Percentiles rank a stretch among this genome's conserved stretches.
These are phyloP conservation scores for Struthio camelus DNA, from an alignment of 2,113 vertebrate genomes.

Conservation along the genomic window DNA sequence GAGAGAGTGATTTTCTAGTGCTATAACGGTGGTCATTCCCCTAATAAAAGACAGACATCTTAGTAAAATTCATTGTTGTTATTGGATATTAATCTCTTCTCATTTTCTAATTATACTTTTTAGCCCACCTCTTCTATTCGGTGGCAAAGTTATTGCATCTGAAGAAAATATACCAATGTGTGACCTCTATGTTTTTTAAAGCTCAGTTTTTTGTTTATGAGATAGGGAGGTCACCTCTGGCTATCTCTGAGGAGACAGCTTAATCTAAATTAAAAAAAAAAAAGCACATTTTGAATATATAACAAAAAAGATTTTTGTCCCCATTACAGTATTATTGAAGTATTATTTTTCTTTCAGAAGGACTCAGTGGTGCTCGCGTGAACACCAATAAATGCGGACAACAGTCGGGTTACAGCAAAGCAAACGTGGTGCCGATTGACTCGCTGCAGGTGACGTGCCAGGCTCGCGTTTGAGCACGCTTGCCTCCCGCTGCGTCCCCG, in stretches of 20 bases:
- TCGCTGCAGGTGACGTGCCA: background rate
- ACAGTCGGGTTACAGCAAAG: fast-evolving
- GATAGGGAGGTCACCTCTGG: background rate
- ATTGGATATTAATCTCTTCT: background rate
- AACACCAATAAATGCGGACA: background rate
- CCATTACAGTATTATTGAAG: background rate
- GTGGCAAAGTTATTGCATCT: background rate
- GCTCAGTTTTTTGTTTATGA: background rate
- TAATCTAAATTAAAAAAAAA: no score
- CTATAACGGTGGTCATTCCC: background rate
- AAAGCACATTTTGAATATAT: background rate
- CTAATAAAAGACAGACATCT: background rate
- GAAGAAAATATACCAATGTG: background rate
- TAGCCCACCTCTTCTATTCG: background rate
- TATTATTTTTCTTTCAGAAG: background rate
- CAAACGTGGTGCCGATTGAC: no score
- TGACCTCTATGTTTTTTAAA: background rate
- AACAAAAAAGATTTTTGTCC: background rate
- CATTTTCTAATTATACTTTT: background rate
- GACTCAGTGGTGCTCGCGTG: background rate
- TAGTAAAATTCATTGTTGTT: background rate
- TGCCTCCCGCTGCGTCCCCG: fast-evolving
- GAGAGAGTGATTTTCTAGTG: background rate
- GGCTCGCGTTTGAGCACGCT: background rate
- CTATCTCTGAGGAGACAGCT: no score